Base-by-base conservation (phyloP, 2,113 vertebrate species). In the Entomyzon cyanotis region DNA sequence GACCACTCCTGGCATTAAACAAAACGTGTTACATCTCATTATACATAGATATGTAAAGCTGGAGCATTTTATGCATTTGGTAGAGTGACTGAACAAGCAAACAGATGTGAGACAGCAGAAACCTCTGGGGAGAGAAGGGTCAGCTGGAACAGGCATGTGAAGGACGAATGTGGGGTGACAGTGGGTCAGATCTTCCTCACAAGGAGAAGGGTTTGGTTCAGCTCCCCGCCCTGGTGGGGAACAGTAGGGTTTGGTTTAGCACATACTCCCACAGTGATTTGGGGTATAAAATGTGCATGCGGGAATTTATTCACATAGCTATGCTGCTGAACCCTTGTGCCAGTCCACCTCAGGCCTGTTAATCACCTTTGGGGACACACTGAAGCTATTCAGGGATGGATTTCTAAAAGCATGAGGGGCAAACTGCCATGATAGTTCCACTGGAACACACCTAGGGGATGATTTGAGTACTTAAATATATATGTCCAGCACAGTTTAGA, bases 251-350 rank as follows among this genome's bases (percentile, higher is more conserved):
- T 75, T 78, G 31, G 16, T 27, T 79, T 75, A 63, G 42, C 0
- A 0, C 1, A 2, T 35, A 20, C 15, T 75, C 39, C 20, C 25
- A 21, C 42, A 50, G 47, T 1, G 1, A 87, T 50, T 63, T 0
- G 0, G 27, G 33, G 5, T 39, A 39, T 50, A 67, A 93, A 94
- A 71, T 39, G 35, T 18, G 3, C 44, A 10, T 67, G 52, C 52
- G 50, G 67, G 46, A 73, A 92, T 74, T 76, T 60, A 80, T 69
- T 90, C 67, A 37, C 50, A 15, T 12, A 63, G 28, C 24, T 89
- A 0, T 60, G 49, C 53, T 71, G 83, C 70, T 90, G 67, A 86
- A n/a, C 11, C 63, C 22, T 11, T 58, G n/a, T 28, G 12, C 42
- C 63, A 77, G 68, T 30, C 84, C 64, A 77, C n/a, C 59, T 86